A percentile compares a stretch with the other conserved stretches of the same genome.
These are phyloP conservation scores for Saturnia pavonia DNA, from an alignment of 2,888 invertebrate genomes.

Conservation along the genomic window DNA sequence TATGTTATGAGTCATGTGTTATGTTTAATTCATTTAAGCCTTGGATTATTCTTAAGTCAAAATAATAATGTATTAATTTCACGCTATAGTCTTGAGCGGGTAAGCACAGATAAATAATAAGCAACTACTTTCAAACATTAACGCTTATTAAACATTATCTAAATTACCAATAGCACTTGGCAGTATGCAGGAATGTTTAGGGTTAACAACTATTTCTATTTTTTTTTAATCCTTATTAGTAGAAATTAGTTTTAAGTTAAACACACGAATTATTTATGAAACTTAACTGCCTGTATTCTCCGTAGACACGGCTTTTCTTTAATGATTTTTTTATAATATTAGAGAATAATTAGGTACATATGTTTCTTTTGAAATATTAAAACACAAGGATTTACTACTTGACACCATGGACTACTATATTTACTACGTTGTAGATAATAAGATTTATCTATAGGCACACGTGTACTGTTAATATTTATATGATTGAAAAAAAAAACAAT, in stretches of 20 bases:
- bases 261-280: no score
- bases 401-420: no score
- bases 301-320: neutral
- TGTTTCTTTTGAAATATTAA: no score
- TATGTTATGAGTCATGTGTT: slow-evolving; percentile 1
- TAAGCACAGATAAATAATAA: neutral
- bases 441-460: no score
- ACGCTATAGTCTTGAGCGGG: neutral
- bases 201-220: neutral
- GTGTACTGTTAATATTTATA: no score
- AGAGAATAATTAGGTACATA: neutral
- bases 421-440: no score
- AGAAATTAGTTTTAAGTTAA: no score
- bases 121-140: neutral
- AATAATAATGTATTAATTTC: neutral
- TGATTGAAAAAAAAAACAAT: no score
- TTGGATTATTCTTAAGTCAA: neutral
- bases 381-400: no score
- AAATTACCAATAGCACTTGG: no score
- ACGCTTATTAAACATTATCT: no score
- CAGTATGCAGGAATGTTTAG: neutral
- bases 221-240: neutral
- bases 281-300: neutral
- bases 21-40: neutral
- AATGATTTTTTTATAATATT: neutral